Evolutionary conservation across 2,797 vertebrate species (phyloP), one percentile per base, ranked within the genome.

Genomic region (Liparis tanakae): DNA sequence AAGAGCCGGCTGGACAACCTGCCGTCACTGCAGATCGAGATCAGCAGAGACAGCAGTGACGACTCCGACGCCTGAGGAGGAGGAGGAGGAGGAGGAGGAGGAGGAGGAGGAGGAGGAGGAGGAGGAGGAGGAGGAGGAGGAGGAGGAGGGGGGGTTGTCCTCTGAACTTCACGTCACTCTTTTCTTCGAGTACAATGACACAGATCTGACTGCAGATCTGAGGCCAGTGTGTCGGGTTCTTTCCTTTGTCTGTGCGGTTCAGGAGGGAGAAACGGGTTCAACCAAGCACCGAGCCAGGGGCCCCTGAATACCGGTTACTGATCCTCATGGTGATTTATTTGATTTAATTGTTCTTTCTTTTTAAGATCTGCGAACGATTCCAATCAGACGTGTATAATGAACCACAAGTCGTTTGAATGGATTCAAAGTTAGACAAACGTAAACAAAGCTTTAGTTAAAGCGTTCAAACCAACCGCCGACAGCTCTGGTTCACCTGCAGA

Each of bases 21-120:
- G 75, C 98, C 98, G 0, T 99, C 97, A 0, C 94, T 99, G 83
- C 98, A 99, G 89, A 99, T 99, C 6, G 98, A 99, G 93, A 99
- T 99, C 93, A 99, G 97, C 93, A 94, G 96, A 30, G 97, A 99
- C 88, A 98, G 97, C 95, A 99, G 96, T 84, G 97, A 97, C 10
- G 97, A 99, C 73, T 97, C 97, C 0, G 97, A 98, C 79, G 96
- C 96, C 60, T 99, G 95, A 99, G 17, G 7, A 0, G 0, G 17
- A 56, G 18, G 48, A 50, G 3, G 48, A 55, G 0, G 53, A 50
- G 9, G 48, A 50, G 4, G 20, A 22, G 9, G 48, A 17, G 4
- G 30, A 36, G 2, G 3, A 51, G 18, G 33, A 43, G 20, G 56
- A 41, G 10, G 37, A 39, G 10, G n/a, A n/a, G n/a, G n/a, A n/a